Base-by-base conservation (phyloP, 2,113 vertebrate species). In the Mustela lutreola region DNA sequence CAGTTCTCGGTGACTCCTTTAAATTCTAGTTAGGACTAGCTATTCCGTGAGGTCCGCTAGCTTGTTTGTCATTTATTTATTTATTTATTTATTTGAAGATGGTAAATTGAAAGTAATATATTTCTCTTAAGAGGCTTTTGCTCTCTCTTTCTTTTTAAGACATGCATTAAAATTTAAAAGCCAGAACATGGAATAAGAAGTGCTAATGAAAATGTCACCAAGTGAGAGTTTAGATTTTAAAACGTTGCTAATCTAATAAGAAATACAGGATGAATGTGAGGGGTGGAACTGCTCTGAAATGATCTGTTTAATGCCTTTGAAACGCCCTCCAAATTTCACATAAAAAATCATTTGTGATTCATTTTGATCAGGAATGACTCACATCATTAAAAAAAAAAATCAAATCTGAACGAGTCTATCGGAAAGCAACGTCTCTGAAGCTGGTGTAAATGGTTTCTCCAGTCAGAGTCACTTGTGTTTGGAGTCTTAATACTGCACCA, bases 131-230 rank as follows among this genome's bases (percentile, higher is more conserved):
- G 73, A 93, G 87, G 15, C 0, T 31, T 93, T 21, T 73, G 6
- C 39, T 89, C n/a, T 86, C 62, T 96, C 60, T 50, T 63, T 89
- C 39, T 93, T 96, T 58, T 73, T 86, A 89, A 96, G 58, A 82
- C n/a, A 75, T 62, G 16, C 63, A 97, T 95, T 95, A 95, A 95
- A 93, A 91, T 92, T 82, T 89, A 94, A 97, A 97, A 94, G 88
- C 63, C 60, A 89, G 90, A 67, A 88, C 45, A 97, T 19, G 48
- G 75, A 94, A 48, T 80, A 71, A 58, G 58, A 95, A 97, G 92
- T 83, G 76, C 81, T 95, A 96, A 94, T 96, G 95, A 95, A 95
- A 97, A 97, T 93, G 94, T 95, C 60, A 76, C 63, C 81, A 87
- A 95, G 83, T 78, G 42, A 92, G 89, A 93, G 90, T 93, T 95